Evolutionary conservation across 2,888 invertebrate genomes (phyloP).

Genomic region (Tenodera sinensis): DNA sequence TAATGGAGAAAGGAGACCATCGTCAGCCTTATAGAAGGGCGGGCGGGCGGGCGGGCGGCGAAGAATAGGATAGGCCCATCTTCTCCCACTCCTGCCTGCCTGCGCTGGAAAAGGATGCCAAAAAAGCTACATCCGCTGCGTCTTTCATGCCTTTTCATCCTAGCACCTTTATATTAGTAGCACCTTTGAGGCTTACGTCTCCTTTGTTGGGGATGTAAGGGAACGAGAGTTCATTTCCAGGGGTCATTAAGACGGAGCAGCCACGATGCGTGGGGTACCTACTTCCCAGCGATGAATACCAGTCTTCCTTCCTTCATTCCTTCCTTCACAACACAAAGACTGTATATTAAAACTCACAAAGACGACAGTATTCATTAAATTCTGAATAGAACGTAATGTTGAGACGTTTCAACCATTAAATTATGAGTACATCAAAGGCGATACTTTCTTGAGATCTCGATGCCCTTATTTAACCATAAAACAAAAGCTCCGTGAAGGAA

Average conservation of each 20-base stretch:
- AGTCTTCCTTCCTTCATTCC: no score
- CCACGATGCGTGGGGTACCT: not conserved
- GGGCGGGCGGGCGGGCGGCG: no score
- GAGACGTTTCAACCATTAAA: not conserved
- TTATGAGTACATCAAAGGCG: not conserved
- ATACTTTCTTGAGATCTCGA: not conserved
- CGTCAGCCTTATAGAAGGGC: not conserved
- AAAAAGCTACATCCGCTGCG: conserved; percentile 1
- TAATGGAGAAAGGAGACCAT: conserved; percentile 33
- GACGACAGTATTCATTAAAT: not conserved
- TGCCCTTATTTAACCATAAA: not conserved
- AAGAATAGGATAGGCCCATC: not conserved
- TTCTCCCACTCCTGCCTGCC: not conserved
- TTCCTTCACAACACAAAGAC: not conserved
- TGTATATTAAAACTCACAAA: not conserved
- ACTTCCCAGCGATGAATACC: no score
- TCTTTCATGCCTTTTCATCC: not conserved
- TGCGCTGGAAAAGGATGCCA: not conserved
- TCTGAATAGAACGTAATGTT: not conserved
- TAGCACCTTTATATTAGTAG: not conserved
- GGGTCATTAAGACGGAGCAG: not conserved
- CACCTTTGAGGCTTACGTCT: not conserved
- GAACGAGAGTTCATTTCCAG: not conserved
- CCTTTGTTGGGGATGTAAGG: not conserved
- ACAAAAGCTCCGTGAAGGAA: not conserved